These are phyloP conservation scores for Zenarchopterus dispar DNA, from an alignment of 2,797 vertebrate species.

Conservation along the genomic window DNA sequence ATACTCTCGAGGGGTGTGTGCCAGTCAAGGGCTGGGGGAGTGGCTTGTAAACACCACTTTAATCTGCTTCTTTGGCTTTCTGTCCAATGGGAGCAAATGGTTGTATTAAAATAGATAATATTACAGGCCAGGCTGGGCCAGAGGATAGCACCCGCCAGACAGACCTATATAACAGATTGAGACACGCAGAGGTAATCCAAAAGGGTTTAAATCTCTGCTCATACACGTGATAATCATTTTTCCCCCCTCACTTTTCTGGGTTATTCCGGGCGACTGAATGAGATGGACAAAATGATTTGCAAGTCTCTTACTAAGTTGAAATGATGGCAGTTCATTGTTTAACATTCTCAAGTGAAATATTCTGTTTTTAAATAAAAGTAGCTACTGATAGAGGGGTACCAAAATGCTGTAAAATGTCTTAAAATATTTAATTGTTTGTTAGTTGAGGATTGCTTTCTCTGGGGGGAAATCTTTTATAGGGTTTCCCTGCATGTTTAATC, in stretches of 20 bases:
- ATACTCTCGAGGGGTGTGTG: constrained; percentile 24
- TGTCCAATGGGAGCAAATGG: constrained; percentile 65
- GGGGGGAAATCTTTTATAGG: neutral
- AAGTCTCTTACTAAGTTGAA: constrained; percentile 24
- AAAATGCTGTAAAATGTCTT: constrained; percentile 18
- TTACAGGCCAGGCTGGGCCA: constrained; percentile 50
- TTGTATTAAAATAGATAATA: constrained; percentile 75
- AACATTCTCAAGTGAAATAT: constrained; percentile 20
- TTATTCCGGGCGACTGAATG: constrained; percentile 69
- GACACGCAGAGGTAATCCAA: constrained; percentile 81
- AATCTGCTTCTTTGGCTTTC: constrained; percentile 65
- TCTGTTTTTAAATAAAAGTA: constrained; percentile 20
- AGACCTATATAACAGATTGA: constrained; percentile 83
- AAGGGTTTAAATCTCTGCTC: constrained; percentile 80
- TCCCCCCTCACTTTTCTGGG: constrained; percentile 58
- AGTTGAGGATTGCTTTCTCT: neutral
- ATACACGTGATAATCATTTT: constrained; percentile 74
- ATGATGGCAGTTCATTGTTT: constrained; percentile 18
- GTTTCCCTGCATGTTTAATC: constrained; percentile 35
- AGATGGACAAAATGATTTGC: constrained; percentile 43
- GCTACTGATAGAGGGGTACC: neutral
- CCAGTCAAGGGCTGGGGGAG: constrained; percentile 17
- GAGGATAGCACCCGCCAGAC: constrained; percentile 62
- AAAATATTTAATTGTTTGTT: constrained; percentile 21
- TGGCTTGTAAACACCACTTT: constrained; percentile 57